Conservation (phyloP, 2,797 vertebrate genomes). For the Poecile montanus region DNA sequence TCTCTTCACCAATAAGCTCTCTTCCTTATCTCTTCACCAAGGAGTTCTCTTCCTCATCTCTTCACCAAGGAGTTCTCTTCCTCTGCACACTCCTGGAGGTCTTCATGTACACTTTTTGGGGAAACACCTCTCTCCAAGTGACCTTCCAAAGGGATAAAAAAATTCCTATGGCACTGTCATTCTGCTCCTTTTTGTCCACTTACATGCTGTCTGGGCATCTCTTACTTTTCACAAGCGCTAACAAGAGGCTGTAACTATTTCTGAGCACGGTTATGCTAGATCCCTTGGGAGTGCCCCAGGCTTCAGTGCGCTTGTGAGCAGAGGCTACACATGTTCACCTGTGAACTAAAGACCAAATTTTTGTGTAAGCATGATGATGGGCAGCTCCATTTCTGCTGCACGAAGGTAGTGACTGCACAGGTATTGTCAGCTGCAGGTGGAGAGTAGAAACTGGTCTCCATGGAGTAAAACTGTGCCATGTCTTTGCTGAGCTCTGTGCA, state of each 20-base stretch:
- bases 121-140: neutral
- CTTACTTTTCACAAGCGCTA: neutral
- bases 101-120: rapidly evolving
- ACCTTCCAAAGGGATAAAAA: neutral
- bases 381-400: neutral
- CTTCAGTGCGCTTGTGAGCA: neutral
- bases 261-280: neutral
- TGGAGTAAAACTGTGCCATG: neutral
- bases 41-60: neutral
- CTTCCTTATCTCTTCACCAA: neutral
- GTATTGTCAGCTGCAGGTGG: neutral
- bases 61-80: no score
- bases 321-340: neutral
- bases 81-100: neutral
- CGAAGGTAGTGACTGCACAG: neutral
- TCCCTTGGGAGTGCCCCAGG: neutral
- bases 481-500: neutral
- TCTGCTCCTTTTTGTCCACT: neutral
- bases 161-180: neutral
- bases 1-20: neutral
- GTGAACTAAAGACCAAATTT: neutral
- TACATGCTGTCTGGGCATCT: neutral
- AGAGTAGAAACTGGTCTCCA: neutral
- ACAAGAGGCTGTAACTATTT: neutral
- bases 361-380: neutral